phyloP scores from a whole-genome alignment of 2,113 vertebrate genomes.

The Salvelinus fontinalis region DNA sequence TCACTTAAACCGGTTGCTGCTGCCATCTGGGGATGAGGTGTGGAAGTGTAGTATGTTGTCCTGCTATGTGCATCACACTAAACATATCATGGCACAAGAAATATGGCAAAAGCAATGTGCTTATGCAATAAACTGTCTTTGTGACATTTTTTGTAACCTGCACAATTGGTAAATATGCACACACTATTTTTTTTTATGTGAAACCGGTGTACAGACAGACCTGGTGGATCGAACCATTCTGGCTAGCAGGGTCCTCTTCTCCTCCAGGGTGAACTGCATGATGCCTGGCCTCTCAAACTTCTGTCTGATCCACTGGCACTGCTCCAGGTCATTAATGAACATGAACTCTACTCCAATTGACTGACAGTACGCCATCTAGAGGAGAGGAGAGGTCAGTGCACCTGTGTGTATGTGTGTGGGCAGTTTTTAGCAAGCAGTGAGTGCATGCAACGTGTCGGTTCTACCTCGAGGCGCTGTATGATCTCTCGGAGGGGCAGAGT shows the following conservation, averaged over 20 bases:
- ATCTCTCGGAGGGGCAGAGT: slow-evolving; percentile 88
- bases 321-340: slow-evolving; percentile 95
- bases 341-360: slow-evolving; percentile 96
- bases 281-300: slow-evolving; percentile 92
- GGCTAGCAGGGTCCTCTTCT: slow-evolving; percentile 86
- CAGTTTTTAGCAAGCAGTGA: background rate
- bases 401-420: background rate
- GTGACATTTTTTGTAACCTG: too few relatives aligned
- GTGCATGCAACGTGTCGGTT: background rate
- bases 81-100: too few relatives aligned
- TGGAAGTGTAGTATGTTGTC: too few relatives aligned
- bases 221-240: slow-evolving; percentile 90
- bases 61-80: too few relatives aligned
- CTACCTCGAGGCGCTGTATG: slow-evolving; percentile 88
- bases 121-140: too few relatives aligned
- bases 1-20: too few relatives aligned
- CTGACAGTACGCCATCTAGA: slow-evolving; percentile 89
- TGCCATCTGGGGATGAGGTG: too few relatives aligned
- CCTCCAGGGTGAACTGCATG: slow-evolving; percentile 87
- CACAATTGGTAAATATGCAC: too few relatives aligned
- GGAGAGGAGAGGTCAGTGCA: slow-evolving; percentile 8
- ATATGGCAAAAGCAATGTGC: too few relatives aligned
- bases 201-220: slow-evolving; percentile 34
- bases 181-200: too few relatives aligned
- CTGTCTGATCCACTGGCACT: slow-evolving; percentile 94